phyloP scores from a whole-genome alignment of 2,888 invertebrate genomes.

The Cantharis lateralis region DNA sequence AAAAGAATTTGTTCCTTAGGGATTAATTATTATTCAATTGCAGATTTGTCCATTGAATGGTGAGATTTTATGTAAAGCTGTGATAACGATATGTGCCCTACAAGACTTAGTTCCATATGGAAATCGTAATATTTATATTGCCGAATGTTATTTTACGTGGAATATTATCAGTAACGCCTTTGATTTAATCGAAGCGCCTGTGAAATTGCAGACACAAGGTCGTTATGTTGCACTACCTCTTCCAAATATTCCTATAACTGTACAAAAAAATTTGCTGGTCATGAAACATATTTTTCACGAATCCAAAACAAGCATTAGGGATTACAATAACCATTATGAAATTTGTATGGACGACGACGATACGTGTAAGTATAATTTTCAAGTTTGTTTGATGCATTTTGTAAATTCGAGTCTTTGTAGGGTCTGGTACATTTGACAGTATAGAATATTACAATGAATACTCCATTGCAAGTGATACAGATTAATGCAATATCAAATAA shows the following conservation, averaged over 20 bases:
- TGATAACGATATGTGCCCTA: constrained; percentile 54
- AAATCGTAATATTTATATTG: constrained; percentile 47
- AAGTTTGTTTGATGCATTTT: background rate
- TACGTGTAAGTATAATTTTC: constrained; percentile 19
- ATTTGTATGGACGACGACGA: constrained; percentile 44
- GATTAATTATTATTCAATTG: constrained; percentile 30
- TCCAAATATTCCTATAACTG: constrained; percentile 39
- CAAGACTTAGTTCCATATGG: constrained; percentile 38
- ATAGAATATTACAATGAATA: constrained; percentile 29
- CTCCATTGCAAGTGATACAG: constrained; percentile 33
- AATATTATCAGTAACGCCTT: constrained; percentile 52
- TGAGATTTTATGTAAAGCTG: constrained; percentile 54
- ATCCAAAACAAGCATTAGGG: constrained; percentile 50
- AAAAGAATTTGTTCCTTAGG: background rate
- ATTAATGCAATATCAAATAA: constrained; percentile 14
- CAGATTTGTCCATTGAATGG: constrained; percentile 56
- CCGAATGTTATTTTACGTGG: constrained; percentile 53
- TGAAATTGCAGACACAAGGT: constrained; percentile 44
- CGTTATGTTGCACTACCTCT: constrained; percentile 40
- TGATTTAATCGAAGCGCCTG: constrained; percentile 49
- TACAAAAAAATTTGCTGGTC: constrained; percentile 46
- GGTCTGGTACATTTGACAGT: constrained; percentile 10
- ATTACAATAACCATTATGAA: constrained; percentile 50
- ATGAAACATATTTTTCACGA: constrained; percentile 46
- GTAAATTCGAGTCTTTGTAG: background rate